These are phyloP conservation scores for Stegodyphus mimosarum DNA, from an alignment of 1,140 invertebrate genomes.

Conservation along the genomic window DNA sequence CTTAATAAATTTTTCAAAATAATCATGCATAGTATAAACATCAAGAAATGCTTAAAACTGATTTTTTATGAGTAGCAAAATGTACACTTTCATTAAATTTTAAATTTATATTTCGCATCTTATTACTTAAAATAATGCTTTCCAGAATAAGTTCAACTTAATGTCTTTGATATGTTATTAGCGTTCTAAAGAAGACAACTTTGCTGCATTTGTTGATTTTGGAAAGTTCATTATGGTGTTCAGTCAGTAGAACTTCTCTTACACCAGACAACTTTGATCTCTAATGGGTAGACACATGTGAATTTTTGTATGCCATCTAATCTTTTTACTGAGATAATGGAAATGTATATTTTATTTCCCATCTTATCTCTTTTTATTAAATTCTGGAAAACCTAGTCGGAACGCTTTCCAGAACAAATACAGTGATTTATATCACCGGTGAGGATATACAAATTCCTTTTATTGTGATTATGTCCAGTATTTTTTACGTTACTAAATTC, in stretches of 20 bases:
- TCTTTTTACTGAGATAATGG: not conserved
- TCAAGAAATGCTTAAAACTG: too few relatives aligned
- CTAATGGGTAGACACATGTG: too few relatives aligned
- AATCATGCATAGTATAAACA: too few relatives aligned
- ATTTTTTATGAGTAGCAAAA: too few relatives aligned
- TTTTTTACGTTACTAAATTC: constrained; percentile 8
- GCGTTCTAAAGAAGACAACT: not conserved
- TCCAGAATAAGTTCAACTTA: not conserved
- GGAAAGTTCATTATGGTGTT: not conserved
- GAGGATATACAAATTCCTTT: not conserved
- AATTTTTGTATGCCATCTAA: not conserved
- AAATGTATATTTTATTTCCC: not conserved
- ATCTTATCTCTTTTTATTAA: not conserved
- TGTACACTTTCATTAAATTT: too few relatives aligned
- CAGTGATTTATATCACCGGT: constrained; percentile 17
- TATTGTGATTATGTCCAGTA: constrained; percentile 30
- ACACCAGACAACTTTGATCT: too few relatives aligned
- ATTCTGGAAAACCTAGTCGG: constrained; percentile 27
- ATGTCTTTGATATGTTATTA: not conserved
- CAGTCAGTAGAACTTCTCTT: too few relatives aligned
- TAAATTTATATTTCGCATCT: too few relatives aligned
- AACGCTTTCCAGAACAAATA: constrained; percentile 1
- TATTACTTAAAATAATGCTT: too few relatives aligned
- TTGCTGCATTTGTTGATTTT: not conserved
- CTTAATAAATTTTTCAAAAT: too few relatives aligned